These are phyloP conservation scores for Pseudobourletiella spinata DNA, from an alignment of 1,140 invertebrate genomes.

Conservation along the genomic window DNA sequence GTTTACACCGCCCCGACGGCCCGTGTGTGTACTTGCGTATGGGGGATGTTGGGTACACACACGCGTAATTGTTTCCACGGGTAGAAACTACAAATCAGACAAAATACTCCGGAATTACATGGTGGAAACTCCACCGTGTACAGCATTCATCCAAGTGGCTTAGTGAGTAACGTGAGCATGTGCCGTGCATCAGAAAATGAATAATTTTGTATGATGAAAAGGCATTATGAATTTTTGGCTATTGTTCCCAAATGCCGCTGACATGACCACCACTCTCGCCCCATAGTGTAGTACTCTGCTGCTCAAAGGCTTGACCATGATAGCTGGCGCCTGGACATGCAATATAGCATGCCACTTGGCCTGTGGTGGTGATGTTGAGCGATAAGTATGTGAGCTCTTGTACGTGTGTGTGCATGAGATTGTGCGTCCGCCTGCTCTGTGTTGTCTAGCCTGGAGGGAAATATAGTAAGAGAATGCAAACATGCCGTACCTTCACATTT, in stretches of 20 bases:
- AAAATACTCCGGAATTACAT: background rate
- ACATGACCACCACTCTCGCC: background rate
- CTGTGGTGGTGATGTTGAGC: background rate
- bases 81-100: background rate
- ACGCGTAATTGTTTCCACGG: background rate
- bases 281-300: no score
- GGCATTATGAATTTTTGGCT: no score
- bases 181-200: background rate
- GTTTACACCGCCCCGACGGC: background rate
- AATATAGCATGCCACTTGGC: conserved; percentile 24
- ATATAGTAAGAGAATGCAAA: conserved; percentile 26
- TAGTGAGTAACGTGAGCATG: background rate
- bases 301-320: no score
- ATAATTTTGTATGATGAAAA: background rate
- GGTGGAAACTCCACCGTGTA: background rate
- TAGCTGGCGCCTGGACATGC: conserved; percentile 18
- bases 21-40: background rate
- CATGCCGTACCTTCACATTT: conserved; percentile 1
- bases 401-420: conserved; percentile 3
- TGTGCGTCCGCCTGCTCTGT: no score
- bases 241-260: background rate
- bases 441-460: no score
- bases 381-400: no score
- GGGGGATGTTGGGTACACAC: background rate
- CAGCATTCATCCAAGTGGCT: background rate